Evolutionary conservation across 2,113 vertebrate genomes (phyloP), one percentile per base, ranked within the genome.

Genomic region (Labeo catla): DNA sequence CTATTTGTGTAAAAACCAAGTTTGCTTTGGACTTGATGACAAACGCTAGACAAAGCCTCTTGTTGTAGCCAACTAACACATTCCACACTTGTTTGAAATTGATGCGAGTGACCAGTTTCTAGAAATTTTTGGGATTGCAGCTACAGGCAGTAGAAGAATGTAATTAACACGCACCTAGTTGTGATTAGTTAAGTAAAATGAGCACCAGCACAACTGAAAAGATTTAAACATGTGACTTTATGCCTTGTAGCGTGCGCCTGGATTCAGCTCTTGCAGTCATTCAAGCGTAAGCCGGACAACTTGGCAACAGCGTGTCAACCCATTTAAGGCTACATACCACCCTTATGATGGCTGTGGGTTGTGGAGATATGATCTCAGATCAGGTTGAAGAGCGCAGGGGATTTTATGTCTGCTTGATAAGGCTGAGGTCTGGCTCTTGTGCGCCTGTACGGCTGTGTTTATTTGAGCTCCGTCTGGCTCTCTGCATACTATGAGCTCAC

Each of bases 401-500:
- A 59, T 76, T 68, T 88, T 28, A 74, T 83, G 89, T 84, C 84
- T 88, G 54, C 86, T 43, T 77, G 89, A 88, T 88, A 79, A 86
- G 86, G 54, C 83, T 74, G 85, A 77, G 83, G 85, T 86, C 76
- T 86, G 81, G 70, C 61, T 47, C 68, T 86, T 47, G 6, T 3
- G 13, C 47, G 49, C 28, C 21, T 61, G 57, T n/a, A 50, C 7
- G 54, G 65, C 54, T 54, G 89, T 88, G 89, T 88, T 88, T 90
- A 86, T 88, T 87, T 88, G 87, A 83, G 83, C 36, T 86, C 43
- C 0, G 87, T 89, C 89, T 89, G 84, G 81, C 86, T 70, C 52
- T 73, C 36, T 57, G 57, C 77, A 49, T 61, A 39, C 68, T 73
- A 76, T 88, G 66, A 90, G 83, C 78, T 90, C 87, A 90, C 86